These are phyloP conservation scores for Drosophila koepferae DNA, from an alignment of 2,888 invertebrate species.

Conservation along the genomic window DNA sequence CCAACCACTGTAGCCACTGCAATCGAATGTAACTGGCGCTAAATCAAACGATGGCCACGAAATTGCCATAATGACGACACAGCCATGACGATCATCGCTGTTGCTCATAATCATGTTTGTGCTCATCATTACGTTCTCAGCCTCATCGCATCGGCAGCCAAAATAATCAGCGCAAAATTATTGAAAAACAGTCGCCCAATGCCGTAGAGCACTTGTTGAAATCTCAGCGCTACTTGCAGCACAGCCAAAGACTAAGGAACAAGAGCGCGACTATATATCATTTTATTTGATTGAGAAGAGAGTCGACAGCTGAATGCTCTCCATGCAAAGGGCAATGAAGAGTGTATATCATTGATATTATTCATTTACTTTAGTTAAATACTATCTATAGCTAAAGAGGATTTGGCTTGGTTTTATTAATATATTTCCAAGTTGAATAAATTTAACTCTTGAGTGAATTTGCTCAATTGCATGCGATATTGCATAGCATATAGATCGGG, in stretches of 20 bases:
- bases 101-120: background rate
- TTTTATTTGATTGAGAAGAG: background rate
- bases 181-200: conserved; percentile 65
- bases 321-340: background rate
- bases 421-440: too few species aligned
- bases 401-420: too few species aligned
- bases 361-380: too few species aligned
- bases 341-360: background rate
- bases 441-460: too few species aligned
- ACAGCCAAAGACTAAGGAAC: background rate
- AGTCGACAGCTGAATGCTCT: conserved; percentile 1
- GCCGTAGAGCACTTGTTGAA: conserved; percentile 68
- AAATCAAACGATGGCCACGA: conserved; percentile 79
- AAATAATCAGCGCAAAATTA: conserved; percentile 62
- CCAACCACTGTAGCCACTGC: conserved; percentile 6
- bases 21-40: conserved; percentile 53
- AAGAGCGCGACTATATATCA: background rate
- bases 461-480: too few species aligned
- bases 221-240: conserved; percentile 59
- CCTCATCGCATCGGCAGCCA: conserved; percentile 32
- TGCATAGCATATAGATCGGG: too few species aligned
- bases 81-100: conserved; percentile 26
- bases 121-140: conserved; percentile 7
- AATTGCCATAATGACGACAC: conserved; percentile 82
- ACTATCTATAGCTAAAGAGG: too few species aligned